Base-by-base conservation (phyloP, 2,888 invertebrate genomes). In the Cremastinae sp. region DNA sequence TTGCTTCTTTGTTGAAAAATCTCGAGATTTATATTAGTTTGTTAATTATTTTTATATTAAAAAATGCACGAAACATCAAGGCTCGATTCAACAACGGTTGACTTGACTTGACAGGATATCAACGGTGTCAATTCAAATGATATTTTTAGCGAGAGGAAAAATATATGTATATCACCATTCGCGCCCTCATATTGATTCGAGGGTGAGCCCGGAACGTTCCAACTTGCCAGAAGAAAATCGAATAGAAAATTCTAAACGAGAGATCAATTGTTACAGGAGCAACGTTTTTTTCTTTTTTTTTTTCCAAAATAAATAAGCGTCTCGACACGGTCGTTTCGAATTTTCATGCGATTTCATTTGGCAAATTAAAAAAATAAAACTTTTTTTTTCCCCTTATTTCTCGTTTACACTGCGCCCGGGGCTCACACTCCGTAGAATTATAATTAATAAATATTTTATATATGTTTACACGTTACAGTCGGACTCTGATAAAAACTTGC, bases 391-490 rank as follows among this genome's bases (percentile, higher is more conserved):
- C n/a, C n/a, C n/a, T 28, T 28, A 5, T 28, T 41, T 10, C 12
- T 58, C 39, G 4, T 18, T 22, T 43, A 12, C 16, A 43, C 28
- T 59, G 65, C 62, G 55, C 55, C 49, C 47, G 18, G 14, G 58
- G 20, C 55, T 65, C 55, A 39, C 59, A 39, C 49, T 65, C 55
- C 58, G 64, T 73, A 70, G 59, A 73, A 66, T 77, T 56, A 73
- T 70, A 74, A 61, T 12, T 47, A 62, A 68, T 72, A 78, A 64
- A 78, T 74, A 66, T 64, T 71, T 62, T 7, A 10, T 45, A 62
- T 62, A 58, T 58, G 61, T 71, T 64, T 62, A 80, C 58, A 78
- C 58, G 37, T 18, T 73, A 77, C 61, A 75, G 75, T 78, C 74
- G 74, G 65, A 75, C 66, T 66, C n/a, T 20, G 56, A 68, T 64